phyloP scores from a whole-genome alignment of 2,113 vertebrate genomes.

The Perca schrenkii region DNA sequence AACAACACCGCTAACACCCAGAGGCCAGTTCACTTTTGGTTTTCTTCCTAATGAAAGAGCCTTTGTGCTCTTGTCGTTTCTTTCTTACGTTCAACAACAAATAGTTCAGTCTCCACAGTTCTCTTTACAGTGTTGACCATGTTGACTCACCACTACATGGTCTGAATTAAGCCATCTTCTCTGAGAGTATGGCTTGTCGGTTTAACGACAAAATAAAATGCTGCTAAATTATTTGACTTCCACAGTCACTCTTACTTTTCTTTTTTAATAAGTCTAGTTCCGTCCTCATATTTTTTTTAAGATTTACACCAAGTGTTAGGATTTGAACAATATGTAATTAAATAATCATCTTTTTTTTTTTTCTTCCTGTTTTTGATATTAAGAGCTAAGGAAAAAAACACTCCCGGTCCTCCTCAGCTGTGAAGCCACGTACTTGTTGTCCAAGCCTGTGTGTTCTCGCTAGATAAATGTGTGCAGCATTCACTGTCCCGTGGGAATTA shows the following conservation, averaged over 20 bases:
- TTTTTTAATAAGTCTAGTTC: background rate
- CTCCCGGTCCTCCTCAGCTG: too few relatives aligned
- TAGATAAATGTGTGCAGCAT: too few relatives aligned
- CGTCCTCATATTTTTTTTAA: background rate
- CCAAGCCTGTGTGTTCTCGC: too few relatives aligned
- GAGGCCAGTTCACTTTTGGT: background rate
- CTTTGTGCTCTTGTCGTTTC: background rate
- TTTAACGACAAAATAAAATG: background rate
- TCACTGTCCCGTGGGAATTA: too few relatives aligned
- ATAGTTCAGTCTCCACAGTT: background rate
- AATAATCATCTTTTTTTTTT: background rate
- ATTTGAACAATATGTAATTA: background rate
- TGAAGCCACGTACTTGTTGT: too few relatives aligned
- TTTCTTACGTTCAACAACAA: background rate
- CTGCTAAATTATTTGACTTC: background rate
- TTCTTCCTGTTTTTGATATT: background rate
- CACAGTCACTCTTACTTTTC: background rate
- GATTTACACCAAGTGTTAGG: background rate
- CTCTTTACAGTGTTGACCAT: background rate
- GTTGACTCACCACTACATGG: background rate
- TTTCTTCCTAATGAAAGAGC: background rate
- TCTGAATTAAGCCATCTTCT: background rate
- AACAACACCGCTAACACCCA: background rate
- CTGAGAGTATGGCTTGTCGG: background rate
- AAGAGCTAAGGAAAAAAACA: background rate